phyloP scores from a whole-genome alignment of 2,888 invertebrate genomes.

The Melanostoma mellinum region DNA sequence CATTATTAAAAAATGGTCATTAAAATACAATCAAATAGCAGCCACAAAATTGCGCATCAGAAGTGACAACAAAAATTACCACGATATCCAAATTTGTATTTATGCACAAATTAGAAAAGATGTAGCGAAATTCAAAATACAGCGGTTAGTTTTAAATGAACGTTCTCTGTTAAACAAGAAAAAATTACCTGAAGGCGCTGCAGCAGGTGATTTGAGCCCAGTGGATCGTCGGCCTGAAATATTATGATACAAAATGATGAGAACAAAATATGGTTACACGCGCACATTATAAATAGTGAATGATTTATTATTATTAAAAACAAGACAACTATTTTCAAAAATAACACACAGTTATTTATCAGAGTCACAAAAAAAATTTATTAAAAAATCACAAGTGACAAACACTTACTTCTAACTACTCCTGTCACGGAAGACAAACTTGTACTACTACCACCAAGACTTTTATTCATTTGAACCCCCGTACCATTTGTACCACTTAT shows the following conservation, averaged over 20 bases:
- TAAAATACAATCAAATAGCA: slow-evolving; percentile 46
- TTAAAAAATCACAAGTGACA: slow-evolving; percentile 16
- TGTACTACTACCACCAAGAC: slow-evolving; percentile 77
- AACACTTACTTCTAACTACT: slow-evolving; percentile 76
- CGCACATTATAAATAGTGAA: slow-evolving; percentile 19
- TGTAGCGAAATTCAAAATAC: slow-evolving; percentile 45
- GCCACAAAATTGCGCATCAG: slow-evolving; percentile 52
- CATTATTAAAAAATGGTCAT: slow-evolving; percentile 41
- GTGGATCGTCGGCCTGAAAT: slow-evolving; percentile 75
- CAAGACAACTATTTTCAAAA: too few relatives aligned
- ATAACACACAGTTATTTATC: not conserved
- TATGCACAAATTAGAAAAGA: slow-evolving; percentile 67
- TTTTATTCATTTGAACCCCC: slow-evolving; percentile 76
- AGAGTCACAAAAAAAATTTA: slow-evolving; percentile 20
- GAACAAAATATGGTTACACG: slow-evolving; percentile 9
- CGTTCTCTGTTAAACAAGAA: slow-evolving; percentile 13
- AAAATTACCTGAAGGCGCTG: slow-evolving; percentile 75
- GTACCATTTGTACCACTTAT: slow-evolving; percentile 76
- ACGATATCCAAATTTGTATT: slow-evolving; percentile 59
- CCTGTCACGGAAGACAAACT: slow-evolving; percentile 77
- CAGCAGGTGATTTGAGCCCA: slow-evolving; percentile 76
- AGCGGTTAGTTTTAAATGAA: slow-evolving; percentile 54
- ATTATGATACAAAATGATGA: slow-evolving; percentile 34
- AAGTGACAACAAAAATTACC: slow-evolving; percentile 64
- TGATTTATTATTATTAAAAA: not conserved